phyloP scores from a whole-genome alignment of 2,797 vertebrate species.

The Vultur gryphus region DNA sequence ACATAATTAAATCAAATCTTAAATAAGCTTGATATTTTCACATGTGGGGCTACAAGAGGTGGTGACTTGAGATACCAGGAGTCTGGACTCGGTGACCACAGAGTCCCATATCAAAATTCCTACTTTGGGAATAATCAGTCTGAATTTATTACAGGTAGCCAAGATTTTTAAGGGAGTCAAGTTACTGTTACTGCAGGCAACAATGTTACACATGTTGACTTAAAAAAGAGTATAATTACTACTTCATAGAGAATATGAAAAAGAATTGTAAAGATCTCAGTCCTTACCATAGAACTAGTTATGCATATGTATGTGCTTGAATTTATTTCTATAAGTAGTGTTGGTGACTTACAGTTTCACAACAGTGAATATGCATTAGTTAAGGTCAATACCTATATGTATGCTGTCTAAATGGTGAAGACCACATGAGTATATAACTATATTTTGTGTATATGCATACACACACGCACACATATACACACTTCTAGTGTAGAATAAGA shows the following conservation, averaged over 20 bases:
- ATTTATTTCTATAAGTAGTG: not conserved
- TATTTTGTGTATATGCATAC: not conserved
- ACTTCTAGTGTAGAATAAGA: not conserved
- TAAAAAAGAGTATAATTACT: not conserved
- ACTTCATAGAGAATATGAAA: not conserved
- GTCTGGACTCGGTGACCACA: not conserved
- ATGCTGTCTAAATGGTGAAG: not conserved
- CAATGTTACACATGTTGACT: not conserved
- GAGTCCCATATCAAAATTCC: not conserved
- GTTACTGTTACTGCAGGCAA: not conserved
- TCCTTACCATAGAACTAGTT: not conserved
- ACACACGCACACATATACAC: fast-evolving
- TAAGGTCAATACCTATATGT: not conserved
- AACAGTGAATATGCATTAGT: not conserved
- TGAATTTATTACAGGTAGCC: not conserved
- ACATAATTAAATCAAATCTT: not conserved
- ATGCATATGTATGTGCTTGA: not conserved
- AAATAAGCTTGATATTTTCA: not conserved
- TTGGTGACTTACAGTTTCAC: not conserved
- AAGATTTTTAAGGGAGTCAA: not conserved
- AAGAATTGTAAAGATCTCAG: not conserved
- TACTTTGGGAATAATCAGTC: not conserved
- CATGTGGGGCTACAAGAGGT: not conserved
- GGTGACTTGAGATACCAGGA: not conserved
- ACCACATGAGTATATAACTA: not conserved